Conservation (phyloP, 2,888 invertebrate species). For the Gibbula magus region DNA sequence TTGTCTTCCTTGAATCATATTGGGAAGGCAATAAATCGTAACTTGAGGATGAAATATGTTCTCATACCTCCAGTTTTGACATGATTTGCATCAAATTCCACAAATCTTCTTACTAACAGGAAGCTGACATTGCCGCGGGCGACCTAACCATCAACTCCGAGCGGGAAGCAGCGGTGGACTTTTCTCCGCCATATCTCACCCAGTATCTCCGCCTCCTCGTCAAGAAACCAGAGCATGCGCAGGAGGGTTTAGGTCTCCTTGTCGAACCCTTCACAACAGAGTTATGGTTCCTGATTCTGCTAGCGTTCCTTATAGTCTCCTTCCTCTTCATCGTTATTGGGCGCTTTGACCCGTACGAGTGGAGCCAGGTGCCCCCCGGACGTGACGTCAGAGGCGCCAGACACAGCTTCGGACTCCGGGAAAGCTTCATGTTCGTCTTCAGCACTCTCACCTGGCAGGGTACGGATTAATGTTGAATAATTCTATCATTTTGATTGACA, state of each 20-base stretch:
- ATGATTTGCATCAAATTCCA: background rate
- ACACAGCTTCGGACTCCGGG: constrained; percentile 47
- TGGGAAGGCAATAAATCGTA: too few relatives aligned
- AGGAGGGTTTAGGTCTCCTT: constrained; percentile 41
- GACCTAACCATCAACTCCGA: constrained; percentile 36
- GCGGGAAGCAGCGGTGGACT: constrained; percentile 42
- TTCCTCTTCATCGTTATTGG: constrained; percentile 46
- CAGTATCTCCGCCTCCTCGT: constrained; percentile 41
- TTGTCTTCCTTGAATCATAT: too few relatives aligned
- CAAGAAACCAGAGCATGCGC: constrained; percentile 37
- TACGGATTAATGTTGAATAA: background rate
- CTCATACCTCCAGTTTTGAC: background rate
- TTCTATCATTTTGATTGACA: too few relatives aligned
- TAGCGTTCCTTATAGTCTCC: constrained; percentile 41
- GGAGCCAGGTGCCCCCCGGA: constrained; percentile 45
- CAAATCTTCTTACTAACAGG: constrained; percentile 12
- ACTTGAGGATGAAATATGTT: too few relatives aligned
- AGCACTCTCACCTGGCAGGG: constrained; percentile 52
- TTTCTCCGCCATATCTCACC: constrained; percentile 41
- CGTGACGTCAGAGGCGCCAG: constrained; percentile 40
- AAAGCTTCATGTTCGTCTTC: constrained; percentile 47
- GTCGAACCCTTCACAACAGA: constrained; percentile 44
- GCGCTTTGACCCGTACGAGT: constrained; percentile 47
- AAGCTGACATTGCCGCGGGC: constrained; percentile 43
- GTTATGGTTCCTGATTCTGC: constrained; percentile 44